phyloP scores from a whole-genome alignment of 2,888 invertebrate species.

The Ditula angustiorana region DNA sequence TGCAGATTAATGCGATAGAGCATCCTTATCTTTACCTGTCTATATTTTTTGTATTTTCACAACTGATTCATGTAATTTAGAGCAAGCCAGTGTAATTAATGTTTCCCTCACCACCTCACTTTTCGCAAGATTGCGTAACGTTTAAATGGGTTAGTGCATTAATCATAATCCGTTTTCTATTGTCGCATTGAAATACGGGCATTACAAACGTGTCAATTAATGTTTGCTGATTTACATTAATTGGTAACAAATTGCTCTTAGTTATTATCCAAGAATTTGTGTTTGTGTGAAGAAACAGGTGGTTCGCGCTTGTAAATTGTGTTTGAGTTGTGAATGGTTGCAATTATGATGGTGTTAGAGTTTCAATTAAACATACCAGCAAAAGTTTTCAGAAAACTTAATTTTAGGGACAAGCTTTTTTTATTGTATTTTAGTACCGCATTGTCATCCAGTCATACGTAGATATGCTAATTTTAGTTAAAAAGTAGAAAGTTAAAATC shows the following conservation, averaged over 20 bases:
- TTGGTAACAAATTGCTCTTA: constrained; percentile 31
- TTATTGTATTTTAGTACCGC: no score
- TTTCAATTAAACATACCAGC: not conserved
- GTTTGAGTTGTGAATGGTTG: not conserved
- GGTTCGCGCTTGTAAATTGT: constrained; percentile 24
- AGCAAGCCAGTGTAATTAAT: no score
- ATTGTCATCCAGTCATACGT: no score
- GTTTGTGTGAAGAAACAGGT: constrained; percentile 17
- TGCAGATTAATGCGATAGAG: no score
- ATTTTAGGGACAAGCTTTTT: no score
- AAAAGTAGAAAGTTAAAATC: no score
- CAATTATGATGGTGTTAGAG: not conserved
- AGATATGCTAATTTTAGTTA: no score
- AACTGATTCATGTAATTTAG: no score
- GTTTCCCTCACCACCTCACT: not conserved
- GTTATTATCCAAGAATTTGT: not conserved
- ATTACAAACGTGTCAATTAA: constrained; percentile 25
- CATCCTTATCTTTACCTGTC: no score
- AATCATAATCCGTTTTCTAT: constrained; percentile 29
- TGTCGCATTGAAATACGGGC: constrained; percentile 17
- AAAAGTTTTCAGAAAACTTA: not conserved
- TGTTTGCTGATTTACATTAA: constrained; percentile 23
- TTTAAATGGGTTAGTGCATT: constrained; percentile 18
- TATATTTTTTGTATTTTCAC: no score
- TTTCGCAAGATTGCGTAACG: constrained; percentile 2